Percentiles rank a stretch among this genome's conserved stretches.
Evolutionary conservation across 1,140 invertebrate genomes (phyloP).

Genomic region (Pemphigus obesinymphae): DNA sequence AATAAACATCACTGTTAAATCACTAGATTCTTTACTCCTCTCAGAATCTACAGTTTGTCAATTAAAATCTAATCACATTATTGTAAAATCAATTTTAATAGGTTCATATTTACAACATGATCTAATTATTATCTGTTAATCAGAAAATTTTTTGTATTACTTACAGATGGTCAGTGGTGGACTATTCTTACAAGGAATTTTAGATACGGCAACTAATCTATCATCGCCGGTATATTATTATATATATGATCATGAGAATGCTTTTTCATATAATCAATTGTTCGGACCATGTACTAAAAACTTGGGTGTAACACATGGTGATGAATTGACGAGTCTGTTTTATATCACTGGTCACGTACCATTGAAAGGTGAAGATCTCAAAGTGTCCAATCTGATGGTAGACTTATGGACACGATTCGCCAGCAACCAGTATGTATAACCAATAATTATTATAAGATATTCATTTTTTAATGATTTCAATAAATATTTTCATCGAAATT

Average conservation of each 20-base stretch:
- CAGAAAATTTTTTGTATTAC: too few relatives aligned
- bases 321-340: constrained; percentile 44
- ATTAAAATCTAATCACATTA: too few relatives aligned
- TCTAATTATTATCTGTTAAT: too few relatives aligned
- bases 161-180: not conserved
- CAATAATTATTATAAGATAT: too few relatives aligned
- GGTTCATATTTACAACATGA: too few relatives aligned
- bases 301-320: constrained; percentile 43
- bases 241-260: not conserved
- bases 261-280: not conserved
- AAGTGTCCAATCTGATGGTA: constrained; percentile 37
- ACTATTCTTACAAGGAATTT: not conserved
- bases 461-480: too few relatives aligned
- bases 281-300: not conserved
- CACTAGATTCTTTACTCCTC: too few relatives aligned
- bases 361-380: constrained; percentile 1
- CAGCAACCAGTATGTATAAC: too few relatives aligned
- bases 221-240: not conserved
- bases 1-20: too few relatives aligned
- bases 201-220: not conserved
- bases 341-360: accelerated
- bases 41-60: too few relatives aligned
- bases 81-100: too few relatives aligned
- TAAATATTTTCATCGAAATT: too few relatives aligned
- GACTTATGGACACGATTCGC: constrained; percentile 42